A percentile compares a stretch with the other conserved stretches of the same genome.
These are phyloP conservation scores for Mixornis gularis DNA, from an alignment of 2,113 vertebrate genomes.

Conservation along the genomic window DNA sequence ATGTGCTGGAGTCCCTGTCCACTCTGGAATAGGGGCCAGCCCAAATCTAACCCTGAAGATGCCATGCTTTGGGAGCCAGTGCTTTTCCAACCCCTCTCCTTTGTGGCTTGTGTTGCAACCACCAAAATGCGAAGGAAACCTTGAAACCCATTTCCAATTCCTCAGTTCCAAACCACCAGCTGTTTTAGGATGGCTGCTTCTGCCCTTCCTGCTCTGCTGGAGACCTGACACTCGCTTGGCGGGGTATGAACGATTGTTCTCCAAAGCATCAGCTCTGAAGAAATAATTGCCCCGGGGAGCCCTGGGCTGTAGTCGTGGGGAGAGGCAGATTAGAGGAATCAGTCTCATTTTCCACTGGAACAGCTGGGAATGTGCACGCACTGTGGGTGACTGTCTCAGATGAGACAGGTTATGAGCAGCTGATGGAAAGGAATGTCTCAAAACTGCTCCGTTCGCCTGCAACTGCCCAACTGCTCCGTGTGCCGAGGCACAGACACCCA, in stretches of 20 bases:
- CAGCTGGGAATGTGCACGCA: background rate
- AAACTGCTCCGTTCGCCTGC: background rate
- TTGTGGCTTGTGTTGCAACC: background rate
- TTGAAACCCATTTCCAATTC: background rate
- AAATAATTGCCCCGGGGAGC: background rate
- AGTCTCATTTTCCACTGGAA: background rate
- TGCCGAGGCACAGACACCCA: background rate
- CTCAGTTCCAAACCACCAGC: background rate
- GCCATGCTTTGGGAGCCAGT: background rate
- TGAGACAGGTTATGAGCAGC: background rate
- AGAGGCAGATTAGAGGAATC: background rate
- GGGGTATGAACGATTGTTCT: background rate
- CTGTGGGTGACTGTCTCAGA: background rate
- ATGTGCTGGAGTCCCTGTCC: background rate
- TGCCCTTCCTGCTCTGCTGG: background rate
- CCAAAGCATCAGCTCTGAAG: background rate
- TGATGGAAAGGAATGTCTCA: background rate
- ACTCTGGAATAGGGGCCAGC: background rate
- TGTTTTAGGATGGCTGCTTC: background rate
- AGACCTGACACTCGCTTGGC: background rate
- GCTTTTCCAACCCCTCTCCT: background rate
- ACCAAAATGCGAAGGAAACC: background rate
- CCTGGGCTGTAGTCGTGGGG: background rate
- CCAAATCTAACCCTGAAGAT: background rate
- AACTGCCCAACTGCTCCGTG: rapidly evolving